These are phyloP conservation scores for Paraplagusia blochii DNA, from an alignment of 2,113 vertebrate species.

Conservation along the genomic window DNA sequence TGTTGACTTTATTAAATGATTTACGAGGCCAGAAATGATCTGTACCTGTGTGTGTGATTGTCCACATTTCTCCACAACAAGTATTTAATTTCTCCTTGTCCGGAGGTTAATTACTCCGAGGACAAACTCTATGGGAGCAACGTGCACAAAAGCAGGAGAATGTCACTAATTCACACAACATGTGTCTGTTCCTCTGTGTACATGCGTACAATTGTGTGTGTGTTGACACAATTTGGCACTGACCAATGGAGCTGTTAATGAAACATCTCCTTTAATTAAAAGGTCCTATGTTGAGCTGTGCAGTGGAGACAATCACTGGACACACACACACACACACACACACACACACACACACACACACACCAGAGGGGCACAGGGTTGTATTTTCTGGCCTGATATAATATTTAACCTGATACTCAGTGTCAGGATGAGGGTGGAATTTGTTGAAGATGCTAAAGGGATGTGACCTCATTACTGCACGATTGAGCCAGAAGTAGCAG, in stretches of 20 bases:
- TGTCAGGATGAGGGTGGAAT: slow-evolving; percentile 49
- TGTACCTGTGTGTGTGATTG: too few relatives aligned
- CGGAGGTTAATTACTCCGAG: too few relatives aligned
- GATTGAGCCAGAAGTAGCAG: slow-evolving; percentile 24
- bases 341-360: slow-evolving; percentile 11
- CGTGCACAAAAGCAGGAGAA: too few relatives aligned
- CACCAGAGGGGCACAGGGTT: slow-evolving; percentile 1
- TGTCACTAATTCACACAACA: too few relatives aligned
- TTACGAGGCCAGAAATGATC: too few relatives aligned
- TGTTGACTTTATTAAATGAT: too few relatives aligned
- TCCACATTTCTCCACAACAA: too few relatives aligned
- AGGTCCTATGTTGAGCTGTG: slow-evolving; percentile 47
- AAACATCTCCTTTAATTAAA: slow-evolving; percentile 71
- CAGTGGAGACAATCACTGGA: slow-evolving; percentile 22
- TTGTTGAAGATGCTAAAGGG: slow-evolving; percentile 45
- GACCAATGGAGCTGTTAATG: slow-evolving; percentile 69
- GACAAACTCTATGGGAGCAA: too few relatives aligned
- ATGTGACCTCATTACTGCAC: slow-evolving; percentile 35
- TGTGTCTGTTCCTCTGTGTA: too few relatives aligned
- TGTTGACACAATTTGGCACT: slow-evolving; percentile 52
- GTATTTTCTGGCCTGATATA: slow-evolving; percentile 24
- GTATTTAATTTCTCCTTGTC: too few relatives aligned
- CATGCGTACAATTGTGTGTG: background rate
- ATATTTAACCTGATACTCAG: slow-evolving; percentile 56
- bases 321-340: slow-evolving; percentile 19